A percentile compares a stretch with the other conserved stretches of the same genome.
Evolutionary conservation across 2,888 invertebrate species (phyloP).

Genomic region (Alentia gelatinosa): DNA sequence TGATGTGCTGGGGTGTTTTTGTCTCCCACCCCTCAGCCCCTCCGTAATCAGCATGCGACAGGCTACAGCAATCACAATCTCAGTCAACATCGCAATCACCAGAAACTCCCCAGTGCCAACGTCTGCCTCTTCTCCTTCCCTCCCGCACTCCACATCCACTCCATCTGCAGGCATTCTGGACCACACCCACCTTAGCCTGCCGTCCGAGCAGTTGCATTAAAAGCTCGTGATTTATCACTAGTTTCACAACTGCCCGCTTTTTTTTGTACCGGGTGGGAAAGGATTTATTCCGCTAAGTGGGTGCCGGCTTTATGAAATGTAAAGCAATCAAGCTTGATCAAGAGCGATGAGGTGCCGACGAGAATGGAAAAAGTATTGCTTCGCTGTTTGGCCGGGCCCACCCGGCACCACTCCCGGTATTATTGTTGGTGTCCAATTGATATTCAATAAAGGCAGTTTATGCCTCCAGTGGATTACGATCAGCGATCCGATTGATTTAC

Average conservation of each 20-base stretch:
- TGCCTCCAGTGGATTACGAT: neutral
- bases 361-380: neutral
- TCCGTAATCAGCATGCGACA: slow-evolving; percentile 10
- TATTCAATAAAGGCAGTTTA: slow-evolving; percentile 14
- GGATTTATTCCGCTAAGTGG: slow-evolving; percentile 12
- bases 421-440: neutral
- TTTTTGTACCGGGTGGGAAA: neutral
- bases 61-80: slow-evolving; percentile 16
- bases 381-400: neutral
- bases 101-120: neutral
- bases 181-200: neutral
- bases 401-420: neutral
- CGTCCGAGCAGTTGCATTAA: neutral
- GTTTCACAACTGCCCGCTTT: neutral
- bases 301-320: neutral
- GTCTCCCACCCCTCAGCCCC: neutral
- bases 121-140: neutral
- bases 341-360: neutral
- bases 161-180: neutral
- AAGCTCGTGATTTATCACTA: slow-evolving; percentile 5
- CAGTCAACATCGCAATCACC: neutral
- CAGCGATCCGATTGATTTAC: slow-evolving; percentile 1
- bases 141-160: neutral
- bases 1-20: neutral
- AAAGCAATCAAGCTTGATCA: slow-evolving; percentile 15